phyloP scores from a whole-genome alignment of 2,888 invertebrate species.

The Protophormia terraenovae region DNA sequence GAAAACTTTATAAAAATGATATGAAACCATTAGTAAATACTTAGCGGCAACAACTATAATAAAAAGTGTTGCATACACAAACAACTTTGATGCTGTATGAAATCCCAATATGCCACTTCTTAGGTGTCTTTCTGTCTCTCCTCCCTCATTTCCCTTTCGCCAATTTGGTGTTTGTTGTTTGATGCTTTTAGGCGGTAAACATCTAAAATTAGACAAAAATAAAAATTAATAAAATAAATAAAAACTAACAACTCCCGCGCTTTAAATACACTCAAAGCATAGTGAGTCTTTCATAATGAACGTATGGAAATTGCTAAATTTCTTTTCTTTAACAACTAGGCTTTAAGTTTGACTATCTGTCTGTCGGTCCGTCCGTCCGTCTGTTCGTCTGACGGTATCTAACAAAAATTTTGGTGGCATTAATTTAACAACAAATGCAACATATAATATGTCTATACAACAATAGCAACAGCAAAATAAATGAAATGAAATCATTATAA shows the following conservation, averaged over 20 bases:
- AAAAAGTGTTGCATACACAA: constrained; percentile 19
- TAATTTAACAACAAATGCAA: constrained; percentile 41
- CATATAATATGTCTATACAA: constrained; percentile 1
- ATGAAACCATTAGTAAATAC: constrained; percentile 48
- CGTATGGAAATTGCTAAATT: constrained; percentile 51
- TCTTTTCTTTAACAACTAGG: constrained; percentile 19
- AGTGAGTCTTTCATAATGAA: background rate
- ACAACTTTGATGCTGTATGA: background rate
- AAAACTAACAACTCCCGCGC: constrained; percentile 60
- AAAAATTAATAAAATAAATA: constrained; percentile 46
- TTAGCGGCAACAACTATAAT: constrained; percentile 15
- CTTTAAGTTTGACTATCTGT: background rate
- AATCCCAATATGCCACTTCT: constrained; percentile 33
- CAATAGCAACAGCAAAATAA: constrained; percentile 13
- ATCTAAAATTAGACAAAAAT: constrained; percentile 53
- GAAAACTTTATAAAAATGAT: constrained; percentile 30
- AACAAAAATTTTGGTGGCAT: constrained; percentile 31
- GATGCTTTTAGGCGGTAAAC: constrained; percentile 48
- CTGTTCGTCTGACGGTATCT: background rate
- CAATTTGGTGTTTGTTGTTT: background rate
- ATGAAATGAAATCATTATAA: constrained; percentile 60
- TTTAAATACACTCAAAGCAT: constrained; percentile 31
- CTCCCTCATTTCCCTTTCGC: background rate
- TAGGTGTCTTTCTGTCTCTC: background rate
- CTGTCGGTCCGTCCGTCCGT: background rate